Evolutionary conservation across 2,888 invertebrate species (phyloP).

Genomic region (Brachycybe producta): DNA sequence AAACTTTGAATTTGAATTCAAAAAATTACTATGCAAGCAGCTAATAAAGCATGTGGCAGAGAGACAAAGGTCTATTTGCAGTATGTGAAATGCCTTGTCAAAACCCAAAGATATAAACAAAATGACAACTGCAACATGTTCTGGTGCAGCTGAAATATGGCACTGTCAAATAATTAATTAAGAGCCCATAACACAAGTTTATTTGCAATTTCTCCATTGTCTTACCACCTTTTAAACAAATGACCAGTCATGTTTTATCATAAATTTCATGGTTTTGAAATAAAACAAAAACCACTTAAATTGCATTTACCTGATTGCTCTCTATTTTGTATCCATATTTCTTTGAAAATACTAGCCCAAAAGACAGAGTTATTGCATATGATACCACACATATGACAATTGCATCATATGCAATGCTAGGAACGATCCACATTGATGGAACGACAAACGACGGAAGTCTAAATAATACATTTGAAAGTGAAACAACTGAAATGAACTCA

Average conservation of each 20-base stretch:
- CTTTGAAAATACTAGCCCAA: conserved; percentile 59
- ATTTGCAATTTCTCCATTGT: not conserved
- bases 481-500: not conserved
- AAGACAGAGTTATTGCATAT: conserved; percentile 57
- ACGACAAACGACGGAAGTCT: conserved; percentile 45
- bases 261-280: too few species aligned
- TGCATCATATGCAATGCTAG: conserved; percentile 45
- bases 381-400: conserved; percentile 55
- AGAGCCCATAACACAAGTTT: not conserved
- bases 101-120: too few species aligned
- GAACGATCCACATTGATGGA: conserved; percentile 45
- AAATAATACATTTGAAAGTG: not conserved
- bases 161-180: not conserved
- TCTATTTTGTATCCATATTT: conserved; percentile 54
- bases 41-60: too few species aligned
- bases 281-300: too few species aligned
- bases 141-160: not conserved
- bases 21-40: too few species aligned
- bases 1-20: too few species aligned
- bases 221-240: too few species aligned
- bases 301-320: conserved; percentile 48
- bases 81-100: too few species aligned
- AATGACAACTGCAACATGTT: too few species aligned
- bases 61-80: too few species aligned
- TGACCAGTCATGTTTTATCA: too few species aligned